Base-by-base conservation (phyloP, 2,797 vertebrate genomes). In the Propithecus perrieri region DNA sequence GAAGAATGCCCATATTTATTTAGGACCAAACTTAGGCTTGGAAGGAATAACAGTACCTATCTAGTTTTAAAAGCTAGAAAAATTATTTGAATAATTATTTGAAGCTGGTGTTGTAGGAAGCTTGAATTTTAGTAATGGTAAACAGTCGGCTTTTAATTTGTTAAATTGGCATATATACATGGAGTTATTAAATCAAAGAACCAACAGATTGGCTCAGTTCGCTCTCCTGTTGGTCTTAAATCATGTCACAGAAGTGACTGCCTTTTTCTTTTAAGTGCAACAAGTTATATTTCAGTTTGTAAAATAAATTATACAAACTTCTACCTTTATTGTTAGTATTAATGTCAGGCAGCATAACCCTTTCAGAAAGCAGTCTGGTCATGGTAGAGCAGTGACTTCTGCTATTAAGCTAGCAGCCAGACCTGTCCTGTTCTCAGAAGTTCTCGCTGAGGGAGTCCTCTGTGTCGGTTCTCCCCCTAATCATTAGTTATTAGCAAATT, bases 91-190 rank as follows among this genome's bases (percentile, higher is more conserved):
- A 24, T 41, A 78, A 24, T 28, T 33, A 22, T 26, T 50, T 79
- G 69, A 84, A 81, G 61, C 55, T 69, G 28, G 17, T 85, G 20
- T 83, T 87, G 55, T 76, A 69, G 81, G 59, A 85, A 75, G 18
- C 10, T 53, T 59, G 57, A 38, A 11, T 79, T 69, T 71, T 35
- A 43, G 7, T 50, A 67, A 33, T n/a, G 41, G 3, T 69, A 43
- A 35, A 71, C 8, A 46, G 43, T 50, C 22, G 28, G 57, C 33
- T 67, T 74, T 84, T 22, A 41, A 4, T n/a, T 55, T n/a, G 69
- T 57, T 63, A 12, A 41, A 15, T 48, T 7, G 24, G 48, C 10
- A 0, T 24, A 0, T 63, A 22, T 6, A 5, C 18, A 10, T 7
- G 15, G 15, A 85, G 33, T 63, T 67, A 6, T 3, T 7, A 14